Evolutionary conservation across 2,888 invertebrate genomes (phyloP), one percentile per base, ranked within the genome.

Genomic region (Eupithecia exiguata): DNA sequence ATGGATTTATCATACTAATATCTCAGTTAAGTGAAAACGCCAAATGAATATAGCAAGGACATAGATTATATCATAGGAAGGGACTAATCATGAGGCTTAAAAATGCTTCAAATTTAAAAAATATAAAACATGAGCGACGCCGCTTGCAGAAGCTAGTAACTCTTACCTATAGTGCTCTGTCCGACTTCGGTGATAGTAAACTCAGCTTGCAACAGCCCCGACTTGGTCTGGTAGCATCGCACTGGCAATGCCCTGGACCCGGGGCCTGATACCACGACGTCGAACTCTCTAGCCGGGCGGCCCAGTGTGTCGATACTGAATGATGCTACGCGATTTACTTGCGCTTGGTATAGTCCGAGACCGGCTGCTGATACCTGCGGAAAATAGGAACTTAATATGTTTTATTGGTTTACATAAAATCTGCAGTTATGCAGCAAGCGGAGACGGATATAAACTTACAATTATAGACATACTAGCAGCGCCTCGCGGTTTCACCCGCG

Each of bases 181-280:
- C 97, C 97, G 36, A 97, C 96, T 84, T 97, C 97, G 74, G 96
- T 96, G 43, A 98, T 96, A 21, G 97, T 97, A 91, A 97, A 99
- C 91, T 99, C 99, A 0, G 99, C 99, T 88, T 98, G 97, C 72
- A 99, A 95, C 85, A 98, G 97, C 2, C 99, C 99, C 77, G 99
- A 98, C 86, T 99, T 98, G 77, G 99, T 99, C 88, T 98, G 98
- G 89, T 99, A 99, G 87, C 99, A 99, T 74, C 98, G 90, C 5
- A 99, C 98, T 0, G 98, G 98, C 62, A 99, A 95, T 0, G 98
- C 97, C 78, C 96, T 95, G 0, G 97, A 96, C 10, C 96, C 96
- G 0, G 97, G 97, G 0, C 97, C 97, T 0, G 97, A 97, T 1
- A 98, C 97, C 0, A 98, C 97, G 0, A 98, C 98, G 89, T 98